These are phyloP conservation scores for Idaea straminata DNA, from an alignment of 2,888 invertebrate genomes.

Conservation along the genomic window DNA sequence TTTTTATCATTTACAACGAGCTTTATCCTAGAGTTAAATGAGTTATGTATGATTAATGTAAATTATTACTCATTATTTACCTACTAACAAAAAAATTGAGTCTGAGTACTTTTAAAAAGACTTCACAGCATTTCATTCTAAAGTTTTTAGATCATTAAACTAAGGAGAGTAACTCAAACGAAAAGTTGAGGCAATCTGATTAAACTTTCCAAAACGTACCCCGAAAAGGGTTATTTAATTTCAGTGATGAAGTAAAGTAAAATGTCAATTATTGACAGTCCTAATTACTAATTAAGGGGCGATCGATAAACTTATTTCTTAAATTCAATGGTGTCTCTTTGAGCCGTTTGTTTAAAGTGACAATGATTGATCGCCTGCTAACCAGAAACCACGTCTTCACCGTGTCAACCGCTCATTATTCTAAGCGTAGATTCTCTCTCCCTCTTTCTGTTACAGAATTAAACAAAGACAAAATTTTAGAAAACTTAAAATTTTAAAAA, in stretches of 20 bases:
- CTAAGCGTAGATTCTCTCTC: neutral
- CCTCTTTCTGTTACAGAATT: neutral
- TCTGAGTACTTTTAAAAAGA: neutral
- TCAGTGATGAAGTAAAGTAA: neutral
- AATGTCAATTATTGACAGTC: neutral
- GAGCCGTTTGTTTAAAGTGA: constrained; percentile 16
- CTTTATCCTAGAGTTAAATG: neutral
- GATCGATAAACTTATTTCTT: neutral
- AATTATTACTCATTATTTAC: neutral
- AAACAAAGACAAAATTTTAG: neutral
- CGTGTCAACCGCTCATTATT: constrained; percentile 57
- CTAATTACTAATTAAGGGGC: neutral
- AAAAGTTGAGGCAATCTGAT: constrained; percentile 7
- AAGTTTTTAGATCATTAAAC: constrained; percentile 1
- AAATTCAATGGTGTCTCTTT: neutral
- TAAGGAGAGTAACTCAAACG: neutral
- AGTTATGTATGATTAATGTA: neutral
- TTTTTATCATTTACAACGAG: neutral
- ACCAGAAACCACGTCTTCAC: constrained; percentile 63
- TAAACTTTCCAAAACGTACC: constrained; percentile 3
- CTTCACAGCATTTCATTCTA: neutral
- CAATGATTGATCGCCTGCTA: constrained; percentile 40
- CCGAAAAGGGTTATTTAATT: neutral
- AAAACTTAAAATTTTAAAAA: neutral
- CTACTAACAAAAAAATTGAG: neutral